A percentile compares a stretch with the other conserved stretches of the same genome.
These are phyloP conservation scores for Scelioninae gen. 1 DNA, from an alignment of 2,888 invertebrate genomes.

Conservation along the genomic window DNA sequence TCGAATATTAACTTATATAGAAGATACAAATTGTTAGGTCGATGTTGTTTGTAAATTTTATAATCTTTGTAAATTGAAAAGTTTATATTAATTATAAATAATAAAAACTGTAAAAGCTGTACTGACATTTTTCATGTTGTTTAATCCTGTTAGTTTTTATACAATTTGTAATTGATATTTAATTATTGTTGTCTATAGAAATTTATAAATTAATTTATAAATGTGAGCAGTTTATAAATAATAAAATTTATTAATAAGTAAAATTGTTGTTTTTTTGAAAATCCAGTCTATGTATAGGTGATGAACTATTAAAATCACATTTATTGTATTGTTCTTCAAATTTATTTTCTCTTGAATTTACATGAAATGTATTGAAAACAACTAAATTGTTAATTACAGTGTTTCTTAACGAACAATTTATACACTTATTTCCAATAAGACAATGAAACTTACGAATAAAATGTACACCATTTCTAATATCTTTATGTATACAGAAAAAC, in stretches of 20 bases:
- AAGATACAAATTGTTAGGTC: slow-evolving; percentile 27
- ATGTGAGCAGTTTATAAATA: slow-evolving; percentile 14
- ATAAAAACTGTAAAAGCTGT: neutral
- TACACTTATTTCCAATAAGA: slow-evolving; percentile 32
- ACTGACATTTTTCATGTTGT: neutral
- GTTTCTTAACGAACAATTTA: slow-evolving; percentile 27
- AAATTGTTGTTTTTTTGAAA: no score
- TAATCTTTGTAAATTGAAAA: slow-evolving; percentile 20
- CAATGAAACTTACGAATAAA: slow-evolving; percentile 41
- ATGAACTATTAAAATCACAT: no score
- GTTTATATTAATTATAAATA: slow-evolving; percentile 3
- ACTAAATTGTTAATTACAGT: slow-evolving; percentile 47
- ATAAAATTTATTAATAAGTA: slow-evolving; percentile 8
- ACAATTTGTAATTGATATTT: neutral
- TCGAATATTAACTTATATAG: slow-evolving; percentile 13
- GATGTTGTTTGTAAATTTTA: slow-evolving; percentile 41
- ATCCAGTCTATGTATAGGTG: no score
- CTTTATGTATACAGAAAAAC: no score
- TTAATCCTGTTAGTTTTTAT: slow-evolving; percentile 14
- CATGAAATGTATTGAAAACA: slow-evolving; percentile 48
- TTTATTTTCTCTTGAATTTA: slow-evolving; percentile 25
- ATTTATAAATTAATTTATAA: slow-evolving; percentile 10
- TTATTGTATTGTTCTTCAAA: neutral
- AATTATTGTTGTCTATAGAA: slow-evolving; percentile 15
- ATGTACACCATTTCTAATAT: neutral